Percentiles rank a stretch among this genome's conserved stretches.
Evolutionary conservation across 1,140 invertebrate genomes (phyloP).

Genomic region (Orius insidiosus): DNA sequence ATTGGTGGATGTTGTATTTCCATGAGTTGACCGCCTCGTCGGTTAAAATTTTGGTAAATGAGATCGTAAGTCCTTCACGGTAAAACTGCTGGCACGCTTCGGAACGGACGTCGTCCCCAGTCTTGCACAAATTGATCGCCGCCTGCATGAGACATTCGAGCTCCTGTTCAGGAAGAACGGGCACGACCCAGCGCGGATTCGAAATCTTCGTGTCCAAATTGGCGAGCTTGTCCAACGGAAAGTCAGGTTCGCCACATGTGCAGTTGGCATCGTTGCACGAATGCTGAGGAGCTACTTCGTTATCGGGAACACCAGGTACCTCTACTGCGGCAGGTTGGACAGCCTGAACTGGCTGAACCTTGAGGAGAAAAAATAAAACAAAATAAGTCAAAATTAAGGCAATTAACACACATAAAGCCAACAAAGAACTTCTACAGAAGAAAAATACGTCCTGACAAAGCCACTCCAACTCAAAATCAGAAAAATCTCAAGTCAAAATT

Average conservation of each 20-base stretch:
- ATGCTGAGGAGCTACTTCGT: background rate
- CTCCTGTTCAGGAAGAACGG: slow-evolving; percentile 89
- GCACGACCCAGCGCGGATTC: slow-evolving; percentile 88
- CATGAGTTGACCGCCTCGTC: slow-evolving; percentile 95
- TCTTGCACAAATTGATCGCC: slow-evolving; percentile 67
- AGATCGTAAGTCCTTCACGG: slow-evolving; percentile 82
- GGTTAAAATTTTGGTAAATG: slow-evolving; percentile 94
- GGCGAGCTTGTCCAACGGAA: slow-evolving; percentile 71
- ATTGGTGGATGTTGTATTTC: slow-evolving; percentile 93
- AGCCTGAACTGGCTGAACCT: no score
- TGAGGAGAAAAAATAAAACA: no score
- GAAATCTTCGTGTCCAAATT: slow-evolving; percentile 89
- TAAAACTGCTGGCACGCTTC: slow-evolving; percentile 89
- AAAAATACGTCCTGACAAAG: no score
- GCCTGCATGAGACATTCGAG: slow-evolving; percentile 80
- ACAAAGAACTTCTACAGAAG: no score
- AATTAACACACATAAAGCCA: no score
- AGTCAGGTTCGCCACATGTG: slow-evolving; percentile 29
- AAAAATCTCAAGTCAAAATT: no score
- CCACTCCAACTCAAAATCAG: no score
- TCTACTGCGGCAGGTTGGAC: no score
- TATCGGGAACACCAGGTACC: slow-evolving; percentile 1
- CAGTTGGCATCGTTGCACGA: slow-evolving; percentile 14
- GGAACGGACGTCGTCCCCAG: slow-evolving; percentile 70
- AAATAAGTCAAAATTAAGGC: no score